phyloP scores from a whole-genome alignment of 2,888 invertebrate species.

The Cactoblastis cactorum region DNA sequence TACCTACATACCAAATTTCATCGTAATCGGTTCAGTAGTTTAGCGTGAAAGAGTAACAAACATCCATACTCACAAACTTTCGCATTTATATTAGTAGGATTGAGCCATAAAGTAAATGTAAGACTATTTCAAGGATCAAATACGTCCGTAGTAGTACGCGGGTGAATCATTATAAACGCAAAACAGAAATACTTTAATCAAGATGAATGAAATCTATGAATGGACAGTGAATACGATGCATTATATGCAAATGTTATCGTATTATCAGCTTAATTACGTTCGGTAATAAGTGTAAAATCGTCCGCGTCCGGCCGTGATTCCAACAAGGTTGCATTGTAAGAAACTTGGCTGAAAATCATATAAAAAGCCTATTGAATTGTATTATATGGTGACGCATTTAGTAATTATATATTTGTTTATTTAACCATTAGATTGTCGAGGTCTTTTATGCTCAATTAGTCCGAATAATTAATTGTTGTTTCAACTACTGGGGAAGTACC shows the following conservation, averaged over 20 bases:
- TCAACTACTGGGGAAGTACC: too few relatives aligned
- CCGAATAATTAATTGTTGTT: too few relatives aligned
- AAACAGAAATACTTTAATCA: slow-evolving; percentile 12
- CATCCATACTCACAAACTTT: too few relatives aligned
- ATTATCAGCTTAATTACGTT: slow-evolving; percentile 60
- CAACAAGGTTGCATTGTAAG: slow-evolving; percentile 3
- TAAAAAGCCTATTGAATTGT: not conserved
- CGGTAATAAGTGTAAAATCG: slow-evolving; percentile 58
- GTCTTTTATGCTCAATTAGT: not conserved
- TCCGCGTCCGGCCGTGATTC: slow-evolving; percentile 42
- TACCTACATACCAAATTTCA: too few relatives aligned
- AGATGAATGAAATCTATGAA: slow-evolving; percentile 20
- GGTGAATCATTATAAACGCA: slow-evolving; percentile 1
- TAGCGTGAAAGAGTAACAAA: too few relatives aligned
- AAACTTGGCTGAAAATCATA: not conserved
- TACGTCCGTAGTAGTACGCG: slow-evolving; percentile 1
- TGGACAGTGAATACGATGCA: slow-evolving; percentile 31
- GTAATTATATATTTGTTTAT: not conserved
- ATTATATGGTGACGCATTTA: slow-evolving; percentile 2
- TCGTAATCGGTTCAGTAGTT: too few relatives aligned
- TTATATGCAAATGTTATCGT: slow-evolving; percentile 70
- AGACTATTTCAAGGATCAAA: not conserved
- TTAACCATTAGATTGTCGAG: not conserved
- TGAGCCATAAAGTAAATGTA: too few relatives aligned
- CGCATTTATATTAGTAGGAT: too few relatives aligned